A percentile compares a stretch with the other conserved stretches of the same genome.
phyloP scores from a whole-genome alignment of 2,113 vertebrate species.

The Parus major region DNA sequence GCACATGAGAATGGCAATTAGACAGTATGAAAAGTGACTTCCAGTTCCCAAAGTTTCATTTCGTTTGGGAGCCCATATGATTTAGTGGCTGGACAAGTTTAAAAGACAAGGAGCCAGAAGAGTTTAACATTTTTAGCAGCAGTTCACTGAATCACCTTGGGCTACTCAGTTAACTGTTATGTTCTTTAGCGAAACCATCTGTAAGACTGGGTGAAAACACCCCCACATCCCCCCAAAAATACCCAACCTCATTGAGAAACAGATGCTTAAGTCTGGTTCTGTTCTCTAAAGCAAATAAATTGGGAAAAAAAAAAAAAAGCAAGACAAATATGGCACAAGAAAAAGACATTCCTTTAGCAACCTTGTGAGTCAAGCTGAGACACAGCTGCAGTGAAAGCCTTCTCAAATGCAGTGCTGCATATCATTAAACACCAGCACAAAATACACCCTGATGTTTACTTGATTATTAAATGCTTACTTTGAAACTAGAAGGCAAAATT shows the following conservation, averaged over 20 bases:
- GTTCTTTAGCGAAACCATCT: not conserved
- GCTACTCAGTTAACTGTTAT: not conserved
- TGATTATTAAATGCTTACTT: not conserved
- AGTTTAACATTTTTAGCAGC: not conserved
- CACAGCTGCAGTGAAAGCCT: not conserved
- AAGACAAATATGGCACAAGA: not conserved
- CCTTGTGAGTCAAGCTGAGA: not conserved
- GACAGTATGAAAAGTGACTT: conserved; percentile 17
- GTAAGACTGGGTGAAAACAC: not conserved
- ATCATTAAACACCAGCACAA: not conserved
- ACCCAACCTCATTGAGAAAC: not conserved
- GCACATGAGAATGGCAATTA: not conserved
- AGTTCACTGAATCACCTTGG: not conserved
- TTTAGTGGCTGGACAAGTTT: conserved; percentile 9
- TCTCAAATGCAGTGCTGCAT: not conserved
- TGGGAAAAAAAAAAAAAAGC: not conserved
- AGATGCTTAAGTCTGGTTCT: not conserved
- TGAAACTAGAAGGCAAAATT: not conserved
- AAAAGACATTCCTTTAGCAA: not conserved
- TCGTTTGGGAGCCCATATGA: conserved; percentile 27
- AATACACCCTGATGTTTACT: not conserved
- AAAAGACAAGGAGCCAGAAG: conserved; percentile 6
- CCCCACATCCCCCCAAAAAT: not conserved
- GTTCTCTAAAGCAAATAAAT: conserved; percentile 7
- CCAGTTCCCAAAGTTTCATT: conserved; percentile 12